Evolutionary conservation across 2,797 vertebrate genomes (phyloP).

Genomic region (Sebastes ruberrimus): DNA sequence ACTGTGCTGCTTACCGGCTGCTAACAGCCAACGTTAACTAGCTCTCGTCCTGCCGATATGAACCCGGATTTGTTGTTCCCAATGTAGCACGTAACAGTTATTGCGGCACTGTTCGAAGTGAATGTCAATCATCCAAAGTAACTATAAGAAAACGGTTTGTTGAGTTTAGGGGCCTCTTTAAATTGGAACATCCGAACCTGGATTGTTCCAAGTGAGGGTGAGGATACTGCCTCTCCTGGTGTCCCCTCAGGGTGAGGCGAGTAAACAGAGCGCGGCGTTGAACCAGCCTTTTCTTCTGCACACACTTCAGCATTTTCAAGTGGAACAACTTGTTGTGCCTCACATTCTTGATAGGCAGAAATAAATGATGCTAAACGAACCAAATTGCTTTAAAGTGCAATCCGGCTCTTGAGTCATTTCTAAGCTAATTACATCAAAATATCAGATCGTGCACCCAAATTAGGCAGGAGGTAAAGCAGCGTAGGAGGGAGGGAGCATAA

Average conservation of each 20-base stretch:
- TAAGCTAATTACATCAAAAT: slow-evolving; percentile 64
- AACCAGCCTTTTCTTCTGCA: slow-evolving; percentile 7
- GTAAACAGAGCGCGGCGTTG: slow-evolving; percentile 14
- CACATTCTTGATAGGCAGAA: slow-evolving; percentile 30
- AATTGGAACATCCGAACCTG: not conserved
- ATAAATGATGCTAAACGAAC: slow-evolving; percentile 47
- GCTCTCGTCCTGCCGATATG: no score
- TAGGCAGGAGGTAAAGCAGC: slow-evolving; percentile 32
- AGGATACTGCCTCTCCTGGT: not conserved
- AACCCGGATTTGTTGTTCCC: no score
- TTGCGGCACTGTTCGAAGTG: no score
- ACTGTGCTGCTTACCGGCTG: no score
- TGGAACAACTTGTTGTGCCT: slow-evolving; percentile 33
- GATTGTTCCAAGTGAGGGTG: not conserved
- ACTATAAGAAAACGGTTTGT: not conserved
- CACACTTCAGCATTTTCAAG: slow-evolving; percentile 31
- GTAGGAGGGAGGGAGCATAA: not conserved
- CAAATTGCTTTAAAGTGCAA: slow-evolving; percentile 66
- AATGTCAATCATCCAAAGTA: not conserved
- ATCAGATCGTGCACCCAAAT: slow-evolving; percentile 53
- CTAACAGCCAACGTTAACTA: no score
- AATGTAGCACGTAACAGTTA: no score
- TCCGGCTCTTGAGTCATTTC: slow-evolving; percentile 55
- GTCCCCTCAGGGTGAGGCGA: slow-evolving; percentile 17
- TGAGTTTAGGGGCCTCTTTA: not conserved